Base-by-base conservation (phyloP, 2,888 invertebrate species). In the Coleophora flavipennella region DNA sequence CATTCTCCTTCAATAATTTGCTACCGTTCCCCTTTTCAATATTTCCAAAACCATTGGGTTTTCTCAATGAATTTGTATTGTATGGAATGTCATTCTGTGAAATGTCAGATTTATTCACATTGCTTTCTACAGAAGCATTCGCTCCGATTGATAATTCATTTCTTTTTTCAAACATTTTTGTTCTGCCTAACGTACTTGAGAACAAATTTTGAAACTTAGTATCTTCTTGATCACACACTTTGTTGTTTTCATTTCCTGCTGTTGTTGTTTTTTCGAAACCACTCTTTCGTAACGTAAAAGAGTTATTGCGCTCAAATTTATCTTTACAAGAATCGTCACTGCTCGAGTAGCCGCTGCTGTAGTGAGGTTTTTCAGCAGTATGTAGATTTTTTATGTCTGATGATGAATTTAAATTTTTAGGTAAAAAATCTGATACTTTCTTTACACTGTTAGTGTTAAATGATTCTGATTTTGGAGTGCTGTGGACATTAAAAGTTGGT, bases 171-270 rank as follows among this genome's bases (percentile, higher is more conserved):
- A 81, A 80, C 14, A 80, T 44, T 56, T 73, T 80, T 55, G 69
- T 68, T 59, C 77, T 84, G 41, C 60, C 77, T 37, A 79, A 51
- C 2, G 79, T 81, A 46, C 77, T 79, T 8, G 70, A 75, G 50
- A 50, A 67, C 41, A 52, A 67, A n/a, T 58, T 68, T 28, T 79
- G 72, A 33, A 59, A 43, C 51, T 70, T 70, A 12, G 53, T 37
- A 38, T 80, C 79, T 29, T 72, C 72, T 37, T 60, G 52, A 44
- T 49, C 56, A 11, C 41, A 33, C n/a, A 51, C 53, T 31, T 54
- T 58, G 48, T 65, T 67, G 51, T 64, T 64, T 29, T 67, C 74
- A 49, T 72, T 69, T 12, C 70, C 48, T 45, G 72, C 70, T 10
- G 62, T 47, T 45, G 72, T 70, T 10, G 62, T 45, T 53, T 75